Evolutionary conservation across 2,888 invertebrate species (phyloP).

Genomic region (Rutpela maculata): DNA sequence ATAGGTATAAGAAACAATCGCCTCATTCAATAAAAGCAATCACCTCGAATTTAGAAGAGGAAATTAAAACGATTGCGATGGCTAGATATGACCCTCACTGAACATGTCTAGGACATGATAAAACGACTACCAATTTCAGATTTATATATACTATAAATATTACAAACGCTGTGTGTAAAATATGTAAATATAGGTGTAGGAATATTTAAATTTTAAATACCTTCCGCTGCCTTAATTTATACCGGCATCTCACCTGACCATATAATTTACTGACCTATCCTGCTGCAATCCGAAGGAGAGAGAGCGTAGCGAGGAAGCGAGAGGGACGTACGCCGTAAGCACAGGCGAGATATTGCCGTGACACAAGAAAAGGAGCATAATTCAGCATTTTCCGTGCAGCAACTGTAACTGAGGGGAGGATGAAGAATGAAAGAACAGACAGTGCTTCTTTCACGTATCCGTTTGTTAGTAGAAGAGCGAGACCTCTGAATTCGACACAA

Average conservation of each 20-base stretch:
- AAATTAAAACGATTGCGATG: too few relatives aligned
- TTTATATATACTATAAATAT: too few relatives aligned
- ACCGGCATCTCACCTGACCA: constrained; percentile 15
- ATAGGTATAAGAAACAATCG: too few relatives aligned
- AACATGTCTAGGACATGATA: too few relatives aligned
- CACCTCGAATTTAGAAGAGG: too few relatives aligned
- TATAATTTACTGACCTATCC: constrained; percentile 31
- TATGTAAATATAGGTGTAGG: constrained; percentile 1
- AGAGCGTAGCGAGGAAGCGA: neutral
- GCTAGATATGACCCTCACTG: too few relatives aligned
- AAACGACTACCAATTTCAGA: too few relatives aligned
- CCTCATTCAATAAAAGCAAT: too few relatives aligned
- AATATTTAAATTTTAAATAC: constrained; percentile 19
- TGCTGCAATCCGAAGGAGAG: neutral
- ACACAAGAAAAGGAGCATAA: constrained; percentile 20
- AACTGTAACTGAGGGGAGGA: constrained; percentile 9
- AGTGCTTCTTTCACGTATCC: constrained; percentile 34
- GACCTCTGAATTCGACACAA: too few relatives aligned
- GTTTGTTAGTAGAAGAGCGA: too few relatives aligned
- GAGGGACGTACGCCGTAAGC: constrained; percentile 8
- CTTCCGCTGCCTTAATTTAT: constrained; percentile 1
- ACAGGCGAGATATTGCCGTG: constrained; percentile 5
- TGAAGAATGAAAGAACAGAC: constrained; percentile 17
- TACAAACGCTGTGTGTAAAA: neutral
- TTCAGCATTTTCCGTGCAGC: constrained; percentile 21